phyloP scores from a whole-genome alignment of 2,888 invertebrate genomes.

The Apeira syringaria region DNA sequence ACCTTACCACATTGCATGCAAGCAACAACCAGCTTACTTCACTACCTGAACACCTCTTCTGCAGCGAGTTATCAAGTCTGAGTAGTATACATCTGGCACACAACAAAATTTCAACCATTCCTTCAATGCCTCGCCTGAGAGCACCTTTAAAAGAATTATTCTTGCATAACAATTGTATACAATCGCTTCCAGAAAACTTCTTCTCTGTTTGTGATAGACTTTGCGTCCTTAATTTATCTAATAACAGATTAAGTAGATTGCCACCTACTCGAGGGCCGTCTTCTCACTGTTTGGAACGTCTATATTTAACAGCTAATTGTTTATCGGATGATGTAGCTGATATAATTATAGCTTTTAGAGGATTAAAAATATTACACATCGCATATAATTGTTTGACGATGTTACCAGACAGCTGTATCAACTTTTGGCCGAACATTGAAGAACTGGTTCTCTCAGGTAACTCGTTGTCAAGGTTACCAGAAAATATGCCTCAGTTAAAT shows the following conservation, averaged over 20 bases:
- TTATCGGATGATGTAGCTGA: conserved; percentile 88
- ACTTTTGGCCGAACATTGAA: conserved; percentile 91
- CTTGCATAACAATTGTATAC: conserved; percentile 90
- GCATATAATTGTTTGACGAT: conserved; percentile 91
- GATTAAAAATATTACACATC: conserved; percentile 88
- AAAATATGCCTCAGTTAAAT: conserved; percentile 87
- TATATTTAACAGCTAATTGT: conserved; percentile 90
- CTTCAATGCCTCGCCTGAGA: conserved; percentile 86
- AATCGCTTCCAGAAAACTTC: conserved; percentile 89
- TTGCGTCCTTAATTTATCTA: conserved; percentile 89
- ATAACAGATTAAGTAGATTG: conserved; percentile 89
- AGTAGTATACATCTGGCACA: conserved; percentile 90
- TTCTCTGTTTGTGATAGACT: conserved; percentile 87
- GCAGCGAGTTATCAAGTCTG: conserved; percentile 88
- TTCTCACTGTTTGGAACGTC: conserved; percentile 85
- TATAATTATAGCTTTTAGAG: conserved; percentile 85
- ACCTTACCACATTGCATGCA: conserved; percentile 88
- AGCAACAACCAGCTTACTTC: conserved; percentile 88
- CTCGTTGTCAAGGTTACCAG: conserved; percentile 89
- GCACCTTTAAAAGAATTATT: conserved; percentile 88
- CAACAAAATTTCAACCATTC: conserved; percentile 89
- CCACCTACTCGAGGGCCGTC: conserved; percentile 85
- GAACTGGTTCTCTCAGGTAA: conserved; percentile 93
- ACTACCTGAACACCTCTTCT: conserved; percentile 89
- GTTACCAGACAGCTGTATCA: conserved; percentile 89